A percentile compares a stretch with the other conserved stretches of the same genome.
Evolutionary conservation across 2,888 invertebrate species (phyloP).

Genomic region (Phrixothrix hirtus): DNA sequence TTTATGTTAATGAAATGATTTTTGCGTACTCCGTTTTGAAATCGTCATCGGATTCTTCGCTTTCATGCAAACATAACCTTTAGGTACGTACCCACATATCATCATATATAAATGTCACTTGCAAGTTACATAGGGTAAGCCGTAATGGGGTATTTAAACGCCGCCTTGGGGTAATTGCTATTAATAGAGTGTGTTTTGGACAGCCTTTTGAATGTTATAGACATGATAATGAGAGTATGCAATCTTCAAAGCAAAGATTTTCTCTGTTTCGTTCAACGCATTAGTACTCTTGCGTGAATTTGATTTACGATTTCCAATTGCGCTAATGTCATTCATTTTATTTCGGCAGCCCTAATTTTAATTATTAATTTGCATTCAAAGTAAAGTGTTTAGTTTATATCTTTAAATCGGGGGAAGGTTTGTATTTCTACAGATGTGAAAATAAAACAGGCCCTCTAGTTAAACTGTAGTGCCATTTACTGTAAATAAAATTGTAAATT

Average conservation of each 20-base stretch:
- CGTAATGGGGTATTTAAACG: slow-evolving; percentile 51
- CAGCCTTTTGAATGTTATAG: slow-evolving; percentile 54
- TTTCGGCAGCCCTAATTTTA: no score
- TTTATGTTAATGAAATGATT: not conserved
- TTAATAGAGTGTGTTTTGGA: slow-evolving; percentile 54
- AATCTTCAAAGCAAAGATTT: slow-evolving; percentile 44
- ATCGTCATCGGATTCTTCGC: slow-evolving; percentile 16
- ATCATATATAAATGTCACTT: slow-evolving; percentile 53
- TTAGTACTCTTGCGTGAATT: slow-evolving; percentile 27
- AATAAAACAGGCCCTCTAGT: no score
- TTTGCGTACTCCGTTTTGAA: not conserved
- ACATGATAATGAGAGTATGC: slow-evolving; percentile 53
- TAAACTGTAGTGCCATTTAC: slow-evolving; percentile 10
- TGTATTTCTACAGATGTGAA: no score
- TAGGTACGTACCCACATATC: slow-evolving; percentile 33
- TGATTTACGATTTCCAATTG: slow-evolving; percentile 22
- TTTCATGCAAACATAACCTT: slow-evolving; percentile 18
- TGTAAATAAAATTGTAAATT: slow-evolving; percentile 24
- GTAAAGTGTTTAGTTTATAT: no score
- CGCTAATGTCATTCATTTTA: not conserved
- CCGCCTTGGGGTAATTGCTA: slow-evolving; percentile 55
- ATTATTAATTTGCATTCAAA: no score
- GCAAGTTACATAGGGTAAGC: slow-evolving; percentile 46
- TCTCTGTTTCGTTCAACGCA: slow-evolving; percentile 25
- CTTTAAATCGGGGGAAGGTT: no score